Base-by-base conservation (phyloP, 2,888 invertebrate species). In the Globia sparganii region DNA sequence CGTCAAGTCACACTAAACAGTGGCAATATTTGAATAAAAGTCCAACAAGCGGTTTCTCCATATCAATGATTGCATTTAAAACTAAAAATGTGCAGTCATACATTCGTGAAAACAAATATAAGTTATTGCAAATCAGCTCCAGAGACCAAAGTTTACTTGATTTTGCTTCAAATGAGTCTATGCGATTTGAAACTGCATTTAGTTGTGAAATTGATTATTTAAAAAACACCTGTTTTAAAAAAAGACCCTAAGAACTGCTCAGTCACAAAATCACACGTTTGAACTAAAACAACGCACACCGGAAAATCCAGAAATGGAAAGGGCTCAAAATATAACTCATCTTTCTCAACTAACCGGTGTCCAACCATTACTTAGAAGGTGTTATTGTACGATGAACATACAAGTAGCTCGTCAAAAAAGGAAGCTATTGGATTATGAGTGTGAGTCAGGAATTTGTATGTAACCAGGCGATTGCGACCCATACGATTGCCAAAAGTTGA, bases 331-430 rank as follows among this genome's bases (percentile, higher is more conserved):
- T 68, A 6, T 59, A 49, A 62, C 49, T 2, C 40, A 74, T 40
- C n/a, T 71, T 49, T 37, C 65, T 49, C 65, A 69, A 31, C 40
- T 83, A 72, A 88, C 81, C 18, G 88, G 87, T 56, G 28, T 88
- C 56, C 75, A 75, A 64, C 78, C 77, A 53, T 72, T 83, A 65
- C 83, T 90, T 37, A 87, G 82, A 62, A 85, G 82, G 25, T 84
- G 86, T 82, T 90, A 88, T 84, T 91, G 86, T 78, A 85, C 89
- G 25, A 91, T 92, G 91, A 92, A 92, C 80, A 78, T 91, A 65
- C 88, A 90, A 73, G 59, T 91, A 70, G 80, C 83, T 67, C 78
- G 81, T 68, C 83, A 83, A 53, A 64, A 76, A 21, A 80, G 75
- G 43, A 80, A 80, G 72, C 43, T 72, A 53, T 34, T 80, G 34